Evolutionary conservation across 53 echinoderm and acorn worm species (phyloP), one percentile per base, ranked within the genome.

Genomic region (Echinarachnius parma): DNA sequence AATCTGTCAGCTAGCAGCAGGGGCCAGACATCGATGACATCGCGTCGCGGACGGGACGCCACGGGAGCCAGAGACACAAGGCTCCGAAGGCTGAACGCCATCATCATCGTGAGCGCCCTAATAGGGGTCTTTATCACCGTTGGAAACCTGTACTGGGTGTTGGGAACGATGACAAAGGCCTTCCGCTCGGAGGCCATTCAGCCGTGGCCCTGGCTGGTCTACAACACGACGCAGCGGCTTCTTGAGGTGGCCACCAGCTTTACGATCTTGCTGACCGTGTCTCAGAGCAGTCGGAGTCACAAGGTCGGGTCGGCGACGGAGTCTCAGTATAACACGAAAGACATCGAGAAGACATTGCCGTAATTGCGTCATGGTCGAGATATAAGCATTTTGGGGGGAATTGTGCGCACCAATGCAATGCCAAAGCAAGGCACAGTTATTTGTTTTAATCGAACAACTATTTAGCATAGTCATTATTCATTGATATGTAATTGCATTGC

Each of bases 201-300:
- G 20, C 80, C 89, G 0, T 76, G 80, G 77, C 57, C 84, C 13
- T 89, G 89, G 89, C 30, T 84, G 50, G 46, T 56, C 19, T 89
- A 77, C 47, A 81, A 77, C 24, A 77, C 89, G 1, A 62, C 61
- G 14, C 89, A 84, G 44, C 27, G 89, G 21, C 31, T 89, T 21
- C 69, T 84, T 0, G 89, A 89, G 56, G 71, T 89, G 14, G 25
- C 63, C 48, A 84, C 84, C 28, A 61, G 68, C 32, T 30, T 77
- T 32, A 22, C 84, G 64, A 80, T 89, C 34, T 35, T 89, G 33
- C 30, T 78, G 63, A 78, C 87, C 1, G 78, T 74, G 37, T 66
- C 71, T n/a, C 66, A 81, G 64, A 78, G 82, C 23, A 71, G 81
- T 52, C 49, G 57, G 62, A 64, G 66, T 55, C 32, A 34, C 29